Evolutionary conservation across 2,113 vertebrate genomes (phyloP), one percentile per base, ranked within the genome.

Genomic region (Tupaia tana): DNA sequence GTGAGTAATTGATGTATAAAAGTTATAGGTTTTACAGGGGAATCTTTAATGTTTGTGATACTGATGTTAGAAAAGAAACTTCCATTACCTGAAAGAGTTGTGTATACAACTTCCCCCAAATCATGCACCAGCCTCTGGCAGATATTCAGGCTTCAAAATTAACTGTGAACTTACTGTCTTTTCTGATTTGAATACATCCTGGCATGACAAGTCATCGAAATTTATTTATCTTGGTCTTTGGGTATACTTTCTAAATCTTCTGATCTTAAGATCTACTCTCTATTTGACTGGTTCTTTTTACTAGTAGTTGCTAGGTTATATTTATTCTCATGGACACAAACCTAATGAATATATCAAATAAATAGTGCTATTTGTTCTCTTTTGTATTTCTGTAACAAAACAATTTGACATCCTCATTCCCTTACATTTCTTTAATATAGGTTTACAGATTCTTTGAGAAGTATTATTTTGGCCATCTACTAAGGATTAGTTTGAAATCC

Each of bases 401-500:
- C 1, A 83, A 61, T 54, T 86, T 18, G 59, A 31, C 8, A n/a
- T 63, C 25, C 67, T 82, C 77, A 56, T 93, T 89, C 16, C 27
- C 61, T 18, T 71, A 6, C 43, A 52, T 89, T 83, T 84, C 6
- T 86, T 89, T 82, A 79, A 67, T 71, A 73, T 63, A 61, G 59
- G 22, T 25, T 81, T 80, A 66, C 52, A 70, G 7, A n/a, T 63
- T 89, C 24, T 91, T 95, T 85, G 73, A 67, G 6, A 63, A 58
- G 27, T 52, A 19, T 31, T 87, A 86, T 7, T 85, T 96, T 93
- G 73, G 64, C n/a, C 9, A 89, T 78, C 20, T 92, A 89, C 11
- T 74, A 16, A 75, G 25, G 20, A 70, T 87, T 93, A 87, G 84
- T 93, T 92, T 85, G 15, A 94, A 96, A 84, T 92, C 34, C 27